Percentiles rank a stretch among this genome's conserved stretches.
These are phyloP conservation scores for Micromesistius poutassou DNA, from an alignment of 2,797 vertebrate genomes.

Conservation along the genomic window DNA sequence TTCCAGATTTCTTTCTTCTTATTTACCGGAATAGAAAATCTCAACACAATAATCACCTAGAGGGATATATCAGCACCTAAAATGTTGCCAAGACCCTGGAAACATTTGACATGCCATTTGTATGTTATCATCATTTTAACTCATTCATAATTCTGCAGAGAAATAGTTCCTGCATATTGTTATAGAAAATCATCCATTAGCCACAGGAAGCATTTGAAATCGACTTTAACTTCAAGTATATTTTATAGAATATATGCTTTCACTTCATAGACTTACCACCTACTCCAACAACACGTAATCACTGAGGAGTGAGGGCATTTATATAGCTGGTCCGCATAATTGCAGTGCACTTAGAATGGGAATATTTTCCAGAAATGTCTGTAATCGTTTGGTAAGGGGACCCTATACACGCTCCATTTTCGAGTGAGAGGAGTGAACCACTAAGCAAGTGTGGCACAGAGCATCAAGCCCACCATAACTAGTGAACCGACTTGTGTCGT, in stretches of 20 bases:
- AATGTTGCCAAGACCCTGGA: too few species aligned
- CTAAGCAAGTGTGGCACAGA: not conserved
- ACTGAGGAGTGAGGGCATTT: not conserved
- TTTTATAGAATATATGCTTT: too few species aligned
- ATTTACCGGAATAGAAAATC: not conserved
- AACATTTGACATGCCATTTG: too few species aligned
- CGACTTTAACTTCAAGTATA: too few species aligned
- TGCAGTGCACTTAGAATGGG: not conserved
- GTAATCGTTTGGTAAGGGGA: not conserved
- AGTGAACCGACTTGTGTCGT: not conserved
- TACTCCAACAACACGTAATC: not conserved
- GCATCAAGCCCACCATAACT: not conserved
- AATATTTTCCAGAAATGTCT: not conserved
- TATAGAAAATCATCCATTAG: too few species aligned
- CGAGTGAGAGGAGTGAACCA: not conserved
- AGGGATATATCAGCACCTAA: too few species aligned
- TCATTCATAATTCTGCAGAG: too few species aligned
- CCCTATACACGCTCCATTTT: too few species aligned
- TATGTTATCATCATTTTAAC: too few species aligned
- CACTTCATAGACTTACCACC: not conserved
- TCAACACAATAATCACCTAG: not conserved
- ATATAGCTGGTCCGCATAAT: not conserved
- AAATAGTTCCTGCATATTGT: too few species aligned
- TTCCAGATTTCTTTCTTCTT: constrained; percentile 10
- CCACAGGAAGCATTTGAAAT: too few species aligned